phyloP scores from a whole-genome alignment of 2,888 invertebrate species.

The Leucophenga maculata region DNA sequence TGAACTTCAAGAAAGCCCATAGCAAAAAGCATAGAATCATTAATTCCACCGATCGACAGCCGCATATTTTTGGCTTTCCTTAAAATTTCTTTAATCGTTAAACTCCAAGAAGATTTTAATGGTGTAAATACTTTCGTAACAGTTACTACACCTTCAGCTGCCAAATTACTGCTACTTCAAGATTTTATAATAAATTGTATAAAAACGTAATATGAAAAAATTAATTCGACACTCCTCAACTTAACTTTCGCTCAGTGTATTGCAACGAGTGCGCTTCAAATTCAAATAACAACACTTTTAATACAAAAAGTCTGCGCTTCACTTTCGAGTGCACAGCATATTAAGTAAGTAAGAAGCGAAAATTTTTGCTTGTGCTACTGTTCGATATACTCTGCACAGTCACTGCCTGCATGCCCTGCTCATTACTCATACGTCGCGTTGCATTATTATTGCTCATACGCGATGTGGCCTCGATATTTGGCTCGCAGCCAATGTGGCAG shows the following conservation, averaged over 20 bases:
- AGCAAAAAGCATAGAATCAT: too few relatives aligned
- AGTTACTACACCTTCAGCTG: too few relatives aligned
- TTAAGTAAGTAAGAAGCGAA: conserved; percentile 1
- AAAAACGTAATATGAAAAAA: too few relatives aligned
- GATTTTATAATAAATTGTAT: too few relatives aligned
- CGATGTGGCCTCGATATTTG: not conserved
- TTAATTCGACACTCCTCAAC: not conserved
- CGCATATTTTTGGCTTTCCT: too few relatives aligned
- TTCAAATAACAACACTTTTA: not conserved
- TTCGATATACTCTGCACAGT: conserved; percentile 22
- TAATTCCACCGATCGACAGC: too few relatives aligned
- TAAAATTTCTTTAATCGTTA: too few relatives aligned
- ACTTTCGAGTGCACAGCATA: not conserved
- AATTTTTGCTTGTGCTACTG: not conserved
- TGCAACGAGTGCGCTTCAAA: not conserved
- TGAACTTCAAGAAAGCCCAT: too few relatives aligned
- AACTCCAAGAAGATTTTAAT: too few relatives aligned
- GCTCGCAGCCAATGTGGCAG: not conserved
- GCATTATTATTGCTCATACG: conserved; percentile 2
- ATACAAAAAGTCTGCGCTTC: not conserved
- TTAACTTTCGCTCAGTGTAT: too few relatives aligned
- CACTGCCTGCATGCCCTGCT: conserved; percentile 17
- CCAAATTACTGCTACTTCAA: too few relatives aligned
- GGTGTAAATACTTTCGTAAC: too few relatives aligned
- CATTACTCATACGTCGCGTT: conserved; percentile 17